Evolutionary conservation across 2,888 invertebrate species (phyloP), one percentile per base, ranked within the genome.

Genomic region (Buathra laborator): DNA sequence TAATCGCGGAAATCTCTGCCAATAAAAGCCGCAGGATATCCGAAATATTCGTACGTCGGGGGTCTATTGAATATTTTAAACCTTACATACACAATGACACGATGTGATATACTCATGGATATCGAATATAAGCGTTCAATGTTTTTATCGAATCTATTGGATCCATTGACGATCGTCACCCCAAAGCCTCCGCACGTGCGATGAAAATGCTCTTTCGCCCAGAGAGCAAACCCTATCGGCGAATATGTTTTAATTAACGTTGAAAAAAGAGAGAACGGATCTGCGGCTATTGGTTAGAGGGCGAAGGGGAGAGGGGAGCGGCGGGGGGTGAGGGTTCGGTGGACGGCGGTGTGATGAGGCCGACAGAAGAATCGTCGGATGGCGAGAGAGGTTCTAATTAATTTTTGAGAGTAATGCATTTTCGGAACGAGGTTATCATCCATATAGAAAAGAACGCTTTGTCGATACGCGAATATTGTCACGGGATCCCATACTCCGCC

Each of bases 161-260:
- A 37, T 43, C 64, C 72, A 81, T 81, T 84, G 77, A 64, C 68
- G 77, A 77, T 74, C 75, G 43, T 64, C 75, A 62, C 51, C 37
- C 46, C 67, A 48, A 37, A 37, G 37, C 9, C 37, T 9, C 37
- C 37, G 37, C 75, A 79, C 79, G 32, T 72, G 77, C 67, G 85
- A 81, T 85, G 7, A 37, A 85, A 85, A 81, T 78, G 72, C 53
- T 37, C 59, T 70, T 66, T 66, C 62, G 74, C 24, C 24, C 56
- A 10, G 24, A 59, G 75, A 77, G 74, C 74, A 78, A 84, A 82
- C 81, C 81, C 75, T 16, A 29, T 70, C 43, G 32, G 51, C 82
- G 75, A 79, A 85, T 85, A 85, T 85, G 79, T 85, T 82, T 85
- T 85, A 85, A 85, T 85, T 85, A 85, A 81, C 84, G 84, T 68